Percentiles rank a stretch among this genome's conserved stretches.
phyloP scores from a whole-genome alignment of 1,140 invertebrate species.

The Hypothenemus hampei region DNA sequence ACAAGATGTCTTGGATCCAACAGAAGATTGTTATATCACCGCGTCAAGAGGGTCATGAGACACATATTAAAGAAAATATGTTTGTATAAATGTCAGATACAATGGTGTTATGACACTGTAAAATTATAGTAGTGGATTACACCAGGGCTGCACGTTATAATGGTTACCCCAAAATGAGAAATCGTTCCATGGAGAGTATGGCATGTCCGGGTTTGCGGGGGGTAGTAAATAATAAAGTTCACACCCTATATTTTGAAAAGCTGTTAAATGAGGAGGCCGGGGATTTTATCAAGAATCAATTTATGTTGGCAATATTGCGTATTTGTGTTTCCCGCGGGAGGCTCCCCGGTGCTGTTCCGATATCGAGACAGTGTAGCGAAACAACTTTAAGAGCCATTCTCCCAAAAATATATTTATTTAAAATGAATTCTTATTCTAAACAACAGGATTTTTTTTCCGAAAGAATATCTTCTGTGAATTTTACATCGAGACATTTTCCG shows the following conservation, averaged over 20 bases:
- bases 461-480: constrained; percentile 26
- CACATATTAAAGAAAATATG: no score
- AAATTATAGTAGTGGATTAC: no score
- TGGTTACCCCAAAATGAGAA: no score
- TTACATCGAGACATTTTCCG: constrained; percentile 32
- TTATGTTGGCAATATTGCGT: constrained; percentile 46
- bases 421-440: neutral
- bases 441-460: neutral
- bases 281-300: constrained; percentile 44
- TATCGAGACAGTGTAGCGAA: constrained; percentile 35
- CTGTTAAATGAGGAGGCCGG: constrained; percentile 42
- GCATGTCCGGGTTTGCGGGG: constrained; percentile 4
- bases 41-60: no score
- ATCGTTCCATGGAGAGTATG: constrained; percentile 1
- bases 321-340: constrained; percentile 44
- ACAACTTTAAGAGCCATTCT: constrained; percentile 22
- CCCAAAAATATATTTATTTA: constrained; percentile 7
- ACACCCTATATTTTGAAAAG: constrained; percentile 42
- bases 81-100: no score
- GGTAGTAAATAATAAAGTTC: constrained; percentile 39
- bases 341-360: constrained; percentile 24
- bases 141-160: no score
- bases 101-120: no score
- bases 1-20: no score
- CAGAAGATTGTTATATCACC: no score